Evolutionary conservation across 2,888 invertebrate genomes (phyloP).

Genomic region (Dione vanillae): DNA sequence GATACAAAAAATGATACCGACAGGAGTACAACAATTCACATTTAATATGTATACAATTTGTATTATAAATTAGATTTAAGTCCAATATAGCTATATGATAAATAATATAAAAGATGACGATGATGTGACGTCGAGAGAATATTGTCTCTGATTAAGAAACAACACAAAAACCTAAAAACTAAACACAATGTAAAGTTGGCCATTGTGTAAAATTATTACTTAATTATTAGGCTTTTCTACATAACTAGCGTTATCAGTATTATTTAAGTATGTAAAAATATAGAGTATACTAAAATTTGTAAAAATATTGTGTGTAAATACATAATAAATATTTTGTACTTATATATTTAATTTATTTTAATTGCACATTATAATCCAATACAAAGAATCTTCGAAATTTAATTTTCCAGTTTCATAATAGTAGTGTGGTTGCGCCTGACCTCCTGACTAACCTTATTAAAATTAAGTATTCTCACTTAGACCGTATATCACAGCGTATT

Average conservation of each 20-base stretch:
- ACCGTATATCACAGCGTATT: too few species aligned
- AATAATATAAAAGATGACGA: background rate
- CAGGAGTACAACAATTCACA: slow-evolving; percentile 54
- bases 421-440: too few species aligned
- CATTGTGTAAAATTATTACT: background rate
- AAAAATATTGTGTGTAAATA: slow-evolving; percentile 1
- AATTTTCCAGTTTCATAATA: too few species aligned
- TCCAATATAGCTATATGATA: background rate
- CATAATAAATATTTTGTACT: slow-evolving; percentile 6
- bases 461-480: too few species aligned
- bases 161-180: too few species aligned
- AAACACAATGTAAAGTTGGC: background rate
- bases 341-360: background rate
- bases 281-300: background rate
- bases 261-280: background rate
- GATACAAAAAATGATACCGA: slow-evolving; percentile 60
- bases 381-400: too few species aligned
- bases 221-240: background rate
- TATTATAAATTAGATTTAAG: background rate
- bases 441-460: too few species aligned
- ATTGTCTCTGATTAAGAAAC: too few species aligned
- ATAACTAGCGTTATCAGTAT: slow-evolving; percentile 2
- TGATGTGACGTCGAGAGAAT: too few species aligned
- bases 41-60: slow-evolving; percentile 33
- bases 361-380: background rate